Base-by-base conservation (phyloP, 2,888 invertebrate species). In the Phengaris arion region DNA sequence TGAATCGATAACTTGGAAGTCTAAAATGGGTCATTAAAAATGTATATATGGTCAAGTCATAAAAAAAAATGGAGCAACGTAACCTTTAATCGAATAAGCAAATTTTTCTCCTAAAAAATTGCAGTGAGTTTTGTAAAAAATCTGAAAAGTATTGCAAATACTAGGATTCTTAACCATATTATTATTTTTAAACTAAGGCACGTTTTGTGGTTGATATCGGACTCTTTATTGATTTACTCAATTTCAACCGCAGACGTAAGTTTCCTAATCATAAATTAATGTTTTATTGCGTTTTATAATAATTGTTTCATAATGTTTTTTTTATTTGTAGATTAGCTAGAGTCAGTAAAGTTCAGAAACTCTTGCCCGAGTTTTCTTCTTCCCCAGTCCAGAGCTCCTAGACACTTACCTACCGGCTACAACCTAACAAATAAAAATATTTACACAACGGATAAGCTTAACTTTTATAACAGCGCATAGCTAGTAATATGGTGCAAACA, bases 161-260 rank as follows among this genome's bases (percentile, higher is more conserved):
- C n/a, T 57, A 15, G 35, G 64, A 35, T 64, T 45, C 15, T 64
- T 45, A 45, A 13, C 35, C 4, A 15, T 59, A 59, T 2, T 1
- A 12, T 64, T 45, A 59, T 59, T 64, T 64, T 64, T 64, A 64
- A 35, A 35, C 13, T 64, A 64, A 35, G 35, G 64, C 35, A 64
- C 64, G 35, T 64, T 59, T 64, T 64, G 64, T 64, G 64, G 64
- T 64, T 64, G 64, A 45, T 64, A 64, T 35, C 64, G 6, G 64
- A 45, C 64, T 35, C 64, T 10, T 12, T 59, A 22, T 59, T 9
- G 8, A 59, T 35, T 64, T 64, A 64, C 35, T 64, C 35, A 12
- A 35, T 64, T 45, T 64, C 35, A 64, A 64, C 64, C 64, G 64
- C 64, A 45, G 35, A 45, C 12, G 64, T 64, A 64, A 64, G 64